Percentiles rank a stretch among this genome's conserved stretches.
Evolutionary conservation across 2,113 vertebrate genomes (phyloP).

Genomic region (Oenanthe oenanthe): DNA sequence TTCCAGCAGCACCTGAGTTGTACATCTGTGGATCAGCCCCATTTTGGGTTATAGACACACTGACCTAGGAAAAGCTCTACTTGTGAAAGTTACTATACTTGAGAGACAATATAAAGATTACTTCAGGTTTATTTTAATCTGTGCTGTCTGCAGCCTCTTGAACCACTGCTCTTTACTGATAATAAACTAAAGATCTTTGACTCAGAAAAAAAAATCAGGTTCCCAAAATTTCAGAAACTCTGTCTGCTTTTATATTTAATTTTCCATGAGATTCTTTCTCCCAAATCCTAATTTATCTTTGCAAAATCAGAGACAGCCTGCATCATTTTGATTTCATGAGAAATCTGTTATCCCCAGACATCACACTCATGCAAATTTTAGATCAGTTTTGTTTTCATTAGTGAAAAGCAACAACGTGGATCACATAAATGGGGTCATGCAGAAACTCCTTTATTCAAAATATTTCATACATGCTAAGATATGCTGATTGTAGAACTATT

Average conservation of each 20-base stretch:
- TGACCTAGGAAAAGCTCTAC: not conserved
- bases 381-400: conserved; percentile 57
- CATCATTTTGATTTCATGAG: conserved; percentile 55
- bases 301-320: conserved; percentile 11
- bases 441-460: conserved; percentile 26
- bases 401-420: conserved; percentile 1
- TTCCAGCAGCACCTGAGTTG: not conserved
- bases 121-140: conserved; percentile 23
- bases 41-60: not conserved
- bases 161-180: not conserved
- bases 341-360: not conserved
- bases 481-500: not conserved
- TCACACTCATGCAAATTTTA: conserved; percentile 49
- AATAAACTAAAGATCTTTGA: conserved; percentile 24
- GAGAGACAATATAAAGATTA: conserved; percentile 10
- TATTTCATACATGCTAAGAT: not conserved
- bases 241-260: conserved; percentile 7
- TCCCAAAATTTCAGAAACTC: conserved; percentile 44
- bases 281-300: not conserved
- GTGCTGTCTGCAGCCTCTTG: not conserved
- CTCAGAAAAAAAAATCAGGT: conserved; percentile 43
- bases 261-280: conserved; percentile 35
- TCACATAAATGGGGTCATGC: not conserved
- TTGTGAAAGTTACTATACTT: not conserved
- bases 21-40: not conserved